phyloP scores from a whole-genome alignment of 2,113 vertebrate species.

The Epinephelus moara region DNA sequence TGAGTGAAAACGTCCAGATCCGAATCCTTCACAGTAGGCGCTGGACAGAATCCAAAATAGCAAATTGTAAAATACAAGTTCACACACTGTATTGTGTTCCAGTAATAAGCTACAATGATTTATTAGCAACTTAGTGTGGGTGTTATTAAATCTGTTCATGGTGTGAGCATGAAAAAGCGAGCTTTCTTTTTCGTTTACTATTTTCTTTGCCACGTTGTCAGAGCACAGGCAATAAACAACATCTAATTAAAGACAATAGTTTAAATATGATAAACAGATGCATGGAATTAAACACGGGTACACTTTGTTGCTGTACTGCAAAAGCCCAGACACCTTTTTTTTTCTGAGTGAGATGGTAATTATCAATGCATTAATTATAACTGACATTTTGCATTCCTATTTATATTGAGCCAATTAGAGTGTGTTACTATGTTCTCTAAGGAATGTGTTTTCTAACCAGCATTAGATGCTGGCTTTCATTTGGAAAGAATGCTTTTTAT shows the following conservation, averaged over 20 bases:
- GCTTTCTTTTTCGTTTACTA: background rate
- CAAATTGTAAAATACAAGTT: background rate
- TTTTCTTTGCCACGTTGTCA: slow-evolving; percentile 1
- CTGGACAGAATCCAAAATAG: background rate
- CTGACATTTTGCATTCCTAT: slow-evolving; percentile 39
- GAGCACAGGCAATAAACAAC: slow-evolving; percentile 16
- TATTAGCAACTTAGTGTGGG: background rate
- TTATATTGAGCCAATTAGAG: slow-evolving; percentile 45
- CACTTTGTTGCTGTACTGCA: background rate
- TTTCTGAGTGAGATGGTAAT: slow-evolving; percentile 30
- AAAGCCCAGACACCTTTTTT: slow-evolving; percentile 6
- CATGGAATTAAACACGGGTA: background rate
- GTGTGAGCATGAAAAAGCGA: background rate
- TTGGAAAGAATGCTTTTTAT: background rate
- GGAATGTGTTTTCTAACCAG: slow-evolving; percentile 23
- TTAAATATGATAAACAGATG: slow-evolving; percentile 49
- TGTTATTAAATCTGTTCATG: background rate
- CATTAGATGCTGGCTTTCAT: slow-evolving; percentile 10
- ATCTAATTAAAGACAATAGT: slow-evolving; percentile 50
- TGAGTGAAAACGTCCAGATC: background rate
- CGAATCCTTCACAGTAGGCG: background rate
- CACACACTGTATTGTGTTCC: background rate
- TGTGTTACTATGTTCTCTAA: slow-evolving; percentile 19
- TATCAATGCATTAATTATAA: slow-evolving; percentile 64
- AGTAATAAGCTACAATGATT: background rate